Evolutionary conservation across 2,113 vertebrate species (phyloP), one percentile per base, ranked within the genome.

Genomic region (Dascyllus trimaculatus): DNA sequence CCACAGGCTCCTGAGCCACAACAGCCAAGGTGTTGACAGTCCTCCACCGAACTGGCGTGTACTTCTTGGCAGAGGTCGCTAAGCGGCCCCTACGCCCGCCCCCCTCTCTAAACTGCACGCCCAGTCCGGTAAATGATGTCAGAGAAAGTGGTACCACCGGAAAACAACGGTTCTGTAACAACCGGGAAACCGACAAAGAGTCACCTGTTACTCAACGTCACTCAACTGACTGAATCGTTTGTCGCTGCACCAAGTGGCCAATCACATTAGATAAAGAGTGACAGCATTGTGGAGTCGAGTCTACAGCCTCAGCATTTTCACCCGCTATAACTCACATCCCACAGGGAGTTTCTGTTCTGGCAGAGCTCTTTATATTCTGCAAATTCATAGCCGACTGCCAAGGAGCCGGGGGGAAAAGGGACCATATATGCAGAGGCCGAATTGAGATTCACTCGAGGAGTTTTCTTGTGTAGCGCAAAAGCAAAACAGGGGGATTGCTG

Each of bases 41-140:
- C 29, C 38, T 76, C 66, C 19, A 63, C 84, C 74, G 82, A 70
- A 29, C 6, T 60, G 69, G 56, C 19, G 19, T 75, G 71, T 51
- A 48, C 71, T 57, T 76, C 29, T 72, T 86, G 85, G 81, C 84
- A 85, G 46, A 15, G 17, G 35, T 15, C 1, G 8, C 35, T 22
- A 1, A 58, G 59, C 18, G 21, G 64, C 51, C 24, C 48, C 4
- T 38, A 3, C 32, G 63, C 69, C 79, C 66, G 59, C 71, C 54
- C 48, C 35, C 56, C 19, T 77, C 53, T 78, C 32, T 60, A 72
- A 89, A 84, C 21, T 11, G 45, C 22, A 63, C 14, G 11, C 71
- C 51, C 61, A 60, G 54, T 89, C 75, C 83, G 11, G 89, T 89
- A 92, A 91, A 75, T 89, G 85, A 89, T 48, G 89, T 87, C 82